Conservation (phyloP, 2,888 invertebrate species). For the Epicampocera succincta region DNA sequence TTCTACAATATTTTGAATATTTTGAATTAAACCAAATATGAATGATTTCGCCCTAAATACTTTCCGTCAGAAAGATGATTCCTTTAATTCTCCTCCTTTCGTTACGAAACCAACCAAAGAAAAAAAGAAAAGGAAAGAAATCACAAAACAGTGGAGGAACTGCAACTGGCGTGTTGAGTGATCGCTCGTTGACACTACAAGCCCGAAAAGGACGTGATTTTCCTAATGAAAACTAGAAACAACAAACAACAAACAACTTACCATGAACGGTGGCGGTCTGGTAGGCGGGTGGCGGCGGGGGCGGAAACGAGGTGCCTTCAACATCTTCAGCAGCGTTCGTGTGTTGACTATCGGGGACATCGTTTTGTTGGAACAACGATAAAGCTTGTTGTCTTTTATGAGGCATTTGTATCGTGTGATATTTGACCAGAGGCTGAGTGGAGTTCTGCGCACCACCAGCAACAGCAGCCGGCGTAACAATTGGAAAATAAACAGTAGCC, state of each 20-base stretch:
- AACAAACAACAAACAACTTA: conserved; percentile 73
- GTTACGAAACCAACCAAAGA: conserved; percentile 7
- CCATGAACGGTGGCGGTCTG: conserved; percentile 81
- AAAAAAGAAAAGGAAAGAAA: neutral
- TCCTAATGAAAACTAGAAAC: neutral
- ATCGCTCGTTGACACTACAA: neutral
- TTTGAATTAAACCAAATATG: too few relatives aligned
- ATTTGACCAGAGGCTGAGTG: conserved; percentile 78
- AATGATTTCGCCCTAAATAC: too few relatives aligned
- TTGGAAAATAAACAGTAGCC: conserved; percentile 81
- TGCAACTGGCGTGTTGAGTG: conserved; percentile 38
- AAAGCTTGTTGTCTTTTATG: conserved; percentile 69
- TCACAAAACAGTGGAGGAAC: neutral
- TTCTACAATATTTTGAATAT: too few relatives aligned
- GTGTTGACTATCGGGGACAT: conserved; percentile 56
- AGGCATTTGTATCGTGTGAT: conserved; percentile 81
- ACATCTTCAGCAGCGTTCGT: conserved; percentile 65
- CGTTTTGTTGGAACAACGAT: conserved; percentile 59
- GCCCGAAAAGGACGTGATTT: conserved; percentile 11
- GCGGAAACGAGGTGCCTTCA: conserved; percentile 73
- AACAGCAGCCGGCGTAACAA: conserved; percentile 73
- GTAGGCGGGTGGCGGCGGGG: conserved; percentile 80
- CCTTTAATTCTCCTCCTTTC: neutral
- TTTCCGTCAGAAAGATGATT: neutral
- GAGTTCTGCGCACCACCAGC: conserved; percentile 39